Evolutionary conservation across 2,888 invertebrate species (phyloP), one percentile per base, ranked within the genome.

Genomic region (Acholoe squamosa): DNA sequence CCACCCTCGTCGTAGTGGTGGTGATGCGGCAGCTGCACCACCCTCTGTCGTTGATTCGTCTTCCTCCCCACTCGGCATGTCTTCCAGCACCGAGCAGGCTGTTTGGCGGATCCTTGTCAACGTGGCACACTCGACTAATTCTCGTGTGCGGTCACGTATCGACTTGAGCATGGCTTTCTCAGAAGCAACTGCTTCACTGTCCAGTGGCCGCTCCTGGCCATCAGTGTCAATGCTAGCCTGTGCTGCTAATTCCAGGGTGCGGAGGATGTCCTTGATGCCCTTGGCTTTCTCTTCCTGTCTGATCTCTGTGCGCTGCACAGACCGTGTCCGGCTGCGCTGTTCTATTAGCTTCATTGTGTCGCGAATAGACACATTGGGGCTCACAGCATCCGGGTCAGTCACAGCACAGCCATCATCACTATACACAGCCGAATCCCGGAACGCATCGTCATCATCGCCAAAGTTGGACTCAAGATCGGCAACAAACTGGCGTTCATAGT

Each of bases 341-440:
- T 91, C 91, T 5, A 91, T 91, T n/a, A 91, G 34, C 43, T 86
- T 89, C 76, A 91, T 90, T 1, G 90, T 91, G 14, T 91, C 91
- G 19, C 52, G 77, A 22, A 91, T 91, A 10, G 91, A 84, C n/a
- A 76, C 56, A n/a, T 77, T 52, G 22, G 25, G 28, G 0, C 28
- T 19, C n/a, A 86, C 54, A 14, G 67, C 89, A 12, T 91, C 90
- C 10, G 84, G 31, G 54, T 94, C 93, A 33, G 92, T 76, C 54
- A 93, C 92, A 61, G 92, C 91, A 94, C 61, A 54, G 31, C 84
- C 90, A 54, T 91, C 91, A 43, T 98, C 98, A 92, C 98, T 98
- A 95, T 98, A 98, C 93, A 98, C 97, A 92, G 98, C 98, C 89
- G 98, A 98, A 95, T 98, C 98, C 93, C 98, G 97, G 94, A 98